A percentile compares a stretch with the other conserved stretches of the same genome.
phyloP scores from a whole-genome alignment of 2,797 vertebrate genomes.

The Aphelocoma californica region DNA sequence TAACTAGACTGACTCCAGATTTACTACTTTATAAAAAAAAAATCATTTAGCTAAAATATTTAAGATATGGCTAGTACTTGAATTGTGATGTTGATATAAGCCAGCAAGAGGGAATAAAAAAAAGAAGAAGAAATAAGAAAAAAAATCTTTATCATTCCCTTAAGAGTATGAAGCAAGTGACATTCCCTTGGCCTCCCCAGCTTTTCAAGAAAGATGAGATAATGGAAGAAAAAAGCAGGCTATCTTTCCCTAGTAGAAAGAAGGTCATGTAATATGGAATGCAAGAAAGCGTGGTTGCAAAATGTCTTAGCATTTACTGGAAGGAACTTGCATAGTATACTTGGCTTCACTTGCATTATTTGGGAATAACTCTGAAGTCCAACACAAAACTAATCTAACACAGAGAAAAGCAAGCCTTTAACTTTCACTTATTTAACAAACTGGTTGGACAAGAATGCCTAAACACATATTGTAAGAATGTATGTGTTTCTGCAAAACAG shows the following conservation, averaged over 20 bases:
- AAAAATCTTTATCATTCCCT: not conserved
- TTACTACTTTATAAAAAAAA: not conserved
- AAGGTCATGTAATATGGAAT: not conserved
- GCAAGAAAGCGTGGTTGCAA: not conserved
- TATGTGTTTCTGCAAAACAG: not conserved
- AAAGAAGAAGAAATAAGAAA: not conserved
- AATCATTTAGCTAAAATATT: not conserved
- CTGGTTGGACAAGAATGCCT: not conserved
- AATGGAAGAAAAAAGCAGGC: not conserved
- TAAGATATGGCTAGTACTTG: not conserved
- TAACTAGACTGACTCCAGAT: not conserved
- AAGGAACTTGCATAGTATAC: not conserved
- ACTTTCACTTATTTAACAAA: not conserved
- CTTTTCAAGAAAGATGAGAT: not conserved
- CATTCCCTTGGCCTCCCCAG: not conserved
- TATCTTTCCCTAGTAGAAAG: not conserved
- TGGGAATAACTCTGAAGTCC: not conserved
- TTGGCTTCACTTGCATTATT: not conserved
- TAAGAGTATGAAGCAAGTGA: not conserved
- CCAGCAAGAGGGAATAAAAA: not conserved
- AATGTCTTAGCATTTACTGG: not conserved
- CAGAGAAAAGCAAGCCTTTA: not conserved
- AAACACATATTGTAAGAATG: not conserved
- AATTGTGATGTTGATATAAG: not conserved
- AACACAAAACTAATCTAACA: not conserved